Evolutionary conservation across 2,113 vertebrate species (phyloP), one percentile per base, ranked within the genome.

Genomic region (Xyrauchen texanus): DNA sequence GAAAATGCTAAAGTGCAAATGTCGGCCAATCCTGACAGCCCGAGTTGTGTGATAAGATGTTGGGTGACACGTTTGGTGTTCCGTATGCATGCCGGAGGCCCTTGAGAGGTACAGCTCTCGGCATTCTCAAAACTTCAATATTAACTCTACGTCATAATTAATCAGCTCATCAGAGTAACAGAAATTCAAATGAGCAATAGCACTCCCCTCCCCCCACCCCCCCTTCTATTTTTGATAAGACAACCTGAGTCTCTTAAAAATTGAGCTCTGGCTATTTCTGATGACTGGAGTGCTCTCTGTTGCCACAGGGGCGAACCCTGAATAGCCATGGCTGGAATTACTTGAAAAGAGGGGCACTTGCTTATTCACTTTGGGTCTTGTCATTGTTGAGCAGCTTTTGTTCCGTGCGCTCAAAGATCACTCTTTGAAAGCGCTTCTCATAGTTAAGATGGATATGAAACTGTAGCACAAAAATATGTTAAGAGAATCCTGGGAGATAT

Each of bases 261-360:
- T 93, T 93, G 92, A 93, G 90, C 92, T 89, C 87, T 86, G 87
- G 91, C 91, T 94, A 94, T 94, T 94, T 92, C 90, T 91, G 92
- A 92, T 92, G 90, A 91, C 88, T 85, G 85, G 82, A 89, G 89
- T 78, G 88, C 90, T 90, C 83, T 72, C 80, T 89, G 86, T 91
- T 80, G 93, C 93, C 92, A 92, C 92, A 86, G 93, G 93, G 93
- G 93, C 92, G 91, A 91, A 92, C 91, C 89, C 89, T 92, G 91
- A 93, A 93, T 93, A 92, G 93, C 92, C 88, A 11, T 81, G 88
- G 86, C 88, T 91, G 91, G 90, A 92, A 90, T 91, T 88, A 91
- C 91, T 92, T 91, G 91, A 91, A 92, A 91, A 91, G 89, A 78
- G 79, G 87, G 74, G 86, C 21, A 86, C 88, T 85, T 87, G 85